phyloP scores from a whole-genome alignment of 1,140 invertebrate genomes.

The Caenorhabditis tropicalis region DNA sequence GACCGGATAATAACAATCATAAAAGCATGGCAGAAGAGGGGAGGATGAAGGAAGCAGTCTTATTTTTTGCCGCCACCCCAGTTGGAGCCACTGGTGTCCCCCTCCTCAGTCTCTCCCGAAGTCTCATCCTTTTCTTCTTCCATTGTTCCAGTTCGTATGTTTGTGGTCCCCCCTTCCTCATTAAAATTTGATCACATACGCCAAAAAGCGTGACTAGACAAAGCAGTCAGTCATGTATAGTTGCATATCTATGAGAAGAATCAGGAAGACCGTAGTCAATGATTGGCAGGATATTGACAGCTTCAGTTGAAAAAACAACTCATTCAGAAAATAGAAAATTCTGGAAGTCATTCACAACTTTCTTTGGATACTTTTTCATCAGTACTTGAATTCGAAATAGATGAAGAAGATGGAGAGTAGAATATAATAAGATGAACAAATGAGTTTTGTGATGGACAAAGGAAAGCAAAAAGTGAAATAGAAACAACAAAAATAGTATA shows the following conservation, averaged over 20 bases:
- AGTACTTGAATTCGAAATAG: too few species aligned
- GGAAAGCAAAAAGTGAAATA: too few species aligned
- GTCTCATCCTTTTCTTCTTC: background rate
- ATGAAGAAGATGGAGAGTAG: too few species aligned
- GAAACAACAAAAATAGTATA: too few species aligned
- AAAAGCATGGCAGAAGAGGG: background rate
- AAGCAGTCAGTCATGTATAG: background rate
- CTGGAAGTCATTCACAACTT: too few species aligned
- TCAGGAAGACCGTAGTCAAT: background rate
- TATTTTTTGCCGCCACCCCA: constrained; percentile 33
- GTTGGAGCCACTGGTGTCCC: background rate
- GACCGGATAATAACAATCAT: constrained; percentile 43
- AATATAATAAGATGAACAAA: too few species aligned
- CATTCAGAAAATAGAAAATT: too few species aligned
- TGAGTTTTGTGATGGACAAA: too few species aligned
- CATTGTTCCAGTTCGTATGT: constrained; percentile 29
- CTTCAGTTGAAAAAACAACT: too few species aligned
- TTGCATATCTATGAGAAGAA: background rate
- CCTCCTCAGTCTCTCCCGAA: background rate
- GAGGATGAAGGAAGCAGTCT: constrained; percentile 7
- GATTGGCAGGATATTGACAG: background rate
- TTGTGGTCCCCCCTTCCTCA: constrained; percentile 24
- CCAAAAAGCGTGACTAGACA: constrained; percentile 16
- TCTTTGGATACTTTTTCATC: too few species aligned
- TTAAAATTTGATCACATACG: constrained; percentile 41